Base-by-base conservation (phyloP, 2,888 invertebrate genomes). In the Drosophila siamana region DNA sequence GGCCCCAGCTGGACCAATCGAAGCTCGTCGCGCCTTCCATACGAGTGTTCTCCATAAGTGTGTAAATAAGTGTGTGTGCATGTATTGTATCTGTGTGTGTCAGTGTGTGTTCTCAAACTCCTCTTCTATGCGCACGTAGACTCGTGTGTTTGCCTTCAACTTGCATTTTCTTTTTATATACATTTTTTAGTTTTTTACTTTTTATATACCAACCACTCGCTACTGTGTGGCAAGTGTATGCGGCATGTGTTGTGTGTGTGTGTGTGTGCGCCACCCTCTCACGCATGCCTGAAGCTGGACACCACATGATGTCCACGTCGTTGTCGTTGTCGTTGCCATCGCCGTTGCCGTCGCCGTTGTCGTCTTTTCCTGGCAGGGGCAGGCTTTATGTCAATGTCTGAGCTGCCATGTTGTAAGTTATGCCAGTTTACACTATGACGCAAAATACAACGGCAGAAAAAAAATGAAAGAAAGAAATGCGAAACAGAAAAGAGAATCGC, bases 361-460 rank as follows among this genome's bases (percentile, higher is more conserved):
- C 43, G 8, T 47, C 59, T 22, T 26, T 43, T 55, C 13, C 56
- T 55, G 36, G 28, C 65, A 22, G 47, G 57, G 67, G 48, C 57
- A 67, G 69, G 82, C 84, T 83, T 83, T 83, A 83, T 83, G 86
- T 83, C 82, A 86, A 83, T 83, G 82, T 83, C 86, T 86, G 86
- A 83, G 84, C 80, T 86, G 86, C 80, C 86, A 80, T 83, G 82
- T 74, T 86, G 87, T 86, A 84, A 86, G 85, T 84, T 86, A 86
- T 86, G 85, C 86, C 79, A 80, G 69, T 73, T 75, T 75, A 73
- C 75, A 75, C 72, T 63, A 56, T 61, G 56, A 51, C 60, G 65
- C 38, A 51, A 47, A 55, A 51, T 44, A 51, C 7, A 41, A 16
- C 15, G 24, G 26, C 15, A n/a, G n/a, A 33, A 33, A 4, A 33